A percentile compares a stretch with the other conserved stretches of the same genome.
Evolutionary conservation across 2,888 invertebrate species (phyloP).

Genomic region (Pachydiplax longipennis): DNA sequence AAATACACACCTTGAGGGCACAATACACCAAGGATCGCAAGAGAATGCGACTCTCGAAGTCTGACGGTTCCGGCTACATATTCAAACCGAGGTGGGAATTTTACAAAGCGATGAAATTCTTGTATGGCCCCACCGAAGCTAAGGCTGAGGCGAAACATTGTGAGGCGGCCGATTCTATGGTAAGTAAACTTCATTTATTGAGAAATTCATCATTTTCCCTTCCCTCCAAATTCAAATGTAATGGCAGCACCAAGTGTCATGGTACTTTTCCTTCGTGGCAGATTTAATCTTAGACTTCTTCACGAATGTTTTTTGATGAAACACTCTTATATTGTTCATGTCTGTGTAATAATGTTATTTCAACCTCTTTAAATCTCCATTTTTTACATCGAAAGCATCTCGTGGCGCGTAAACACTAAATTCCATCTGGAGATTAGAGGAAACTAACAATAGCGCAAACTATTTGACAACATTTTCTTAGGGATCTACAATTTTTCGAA

Average conservation of each 20-base stretch:
- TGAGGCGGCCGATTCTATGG: background rate
- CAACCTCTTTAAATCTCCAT: background rate
- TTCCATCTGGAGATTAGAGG: too few species aligned
- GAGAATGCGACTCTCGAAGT: background rate
- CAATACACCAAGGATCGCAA: background rate
- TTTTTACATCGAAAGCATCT: background rate
- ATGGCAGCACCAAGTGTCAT: background rate
- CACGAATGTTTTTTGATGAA: background rate
- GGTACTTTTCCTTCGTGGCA: background rate
- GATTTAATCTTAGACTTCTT: background rate
- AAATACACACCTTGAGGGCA: background rate
- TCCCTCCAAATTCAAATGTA: background rate
- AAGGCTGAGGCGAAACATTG: background rate
- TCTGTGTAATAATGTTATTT: background rate
- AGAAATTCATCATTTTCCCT: background rate
- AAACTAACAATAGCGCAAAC: too few species aligned
- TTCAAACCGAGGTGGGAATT: background rate
- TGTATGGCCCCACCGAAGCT: background rate
- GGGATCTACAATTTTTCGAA: too few species aligned
- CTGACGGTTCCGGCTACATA: background rate
- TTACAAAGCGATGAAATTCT: background rate
- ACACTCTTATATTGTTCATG: background rate
- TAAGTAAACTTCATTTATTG: background rate
- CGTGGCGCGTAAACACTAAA: background rate
- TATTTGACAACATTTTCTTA: too few species aligned